Evolutionary conservation across 2,797 vertebrate genomes (phyloP).

Genomic region (Ara ararauna): DNA sequence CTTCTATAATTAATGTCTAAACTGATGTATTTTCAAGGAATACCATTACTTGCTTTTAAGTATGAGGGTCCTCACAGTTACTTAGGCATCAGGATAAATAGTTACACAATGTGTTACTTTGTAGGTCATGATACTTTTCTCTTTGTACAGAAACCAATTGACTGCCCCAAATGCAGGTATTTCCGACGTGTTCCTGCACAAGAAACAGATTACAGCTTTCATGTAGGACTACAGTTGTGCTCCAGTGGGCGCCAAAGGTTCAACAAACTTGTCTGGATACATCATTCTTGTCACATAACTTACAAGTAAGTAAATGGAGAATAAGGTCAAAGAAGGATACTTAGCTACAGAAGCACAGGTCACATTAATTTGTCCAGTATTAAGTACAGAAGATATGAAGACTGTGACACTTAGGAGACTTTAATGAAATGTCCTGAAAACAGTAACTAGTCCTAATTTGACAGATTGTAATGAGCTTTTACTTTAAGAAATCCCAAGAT

Average conservation of each 20-base stretch:
- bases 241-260: conserved; percentile 92
- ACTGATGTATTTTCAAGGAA: not conserved
- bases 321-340: not conserved
- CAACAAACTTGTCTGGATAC: conserved; percentile 95
- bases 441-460: not conserved
- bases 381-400: not conserved
- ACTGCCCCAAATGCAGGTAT: conserved; percentile 82
- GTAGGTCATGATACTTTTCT: not conserved
- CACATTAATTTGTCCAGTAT: not conserved
- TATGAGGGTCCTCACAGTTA: not conserved
- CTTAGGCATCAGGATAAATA: not conserved
- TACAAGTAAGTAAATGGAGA: conserved; percentile 84
- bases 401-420: not conserved
- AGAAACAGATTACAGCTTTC: conserved; percentile 93
- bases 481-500: not conserved
- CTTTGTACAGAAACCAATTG: conserved; percentile 85
- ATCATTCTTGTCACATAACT: conserved; percentile 96
- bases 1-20: not conserved
- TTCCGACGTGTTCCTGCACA: conserved; percentile 87
- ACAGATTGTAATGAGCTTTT: not conserved
- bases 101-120: not conserved
- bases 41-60: not conserved
- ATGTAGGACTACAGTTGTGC: conserved; percentile 92
- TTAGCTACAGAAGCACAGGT: not conserved
- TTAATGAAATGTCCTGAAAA: not conserved